Percentiles rank a stretch among this genome's conserved stretches.
Conservation (phyloP, 2,113 vertebrate species). For the Heteronetta atricapilla region DNA sequence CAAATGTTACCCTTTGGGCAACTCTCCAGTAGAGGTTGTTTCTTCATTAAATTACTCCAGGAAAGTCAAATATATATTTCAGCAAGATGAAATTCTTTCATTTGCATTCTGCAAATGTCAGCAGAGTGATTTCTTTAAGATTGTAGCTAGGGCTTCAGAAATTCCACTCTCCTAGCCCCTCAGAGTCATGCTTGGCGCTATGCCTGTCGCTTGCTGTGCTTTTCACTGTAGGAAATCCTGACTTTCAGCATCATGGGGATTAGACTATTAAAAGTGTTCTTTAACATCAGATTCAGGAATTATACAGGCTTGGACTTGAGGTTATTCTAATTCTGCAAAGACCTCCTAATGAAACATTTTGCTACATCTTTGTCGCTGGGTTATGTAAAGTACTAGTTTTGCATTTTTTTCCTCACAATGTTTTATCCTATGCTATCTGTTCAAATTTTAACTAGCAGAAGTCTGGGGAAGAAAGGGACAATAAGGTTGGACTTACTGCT, state of each 20-base stretch:
- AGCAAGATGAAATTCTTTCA: neutral
- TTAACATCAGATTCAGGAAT: constrained; percentile 20
- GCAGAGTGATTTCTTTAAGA: neutral
- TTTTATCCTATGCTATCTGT: neutral
- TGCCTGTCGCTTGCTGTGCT: neutral
- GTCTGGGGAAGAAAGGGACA: neutral
- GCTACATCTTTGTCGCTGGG: neutral
- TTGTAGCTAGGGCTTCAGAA: neutral
- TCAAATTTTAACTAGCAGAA: neutral
- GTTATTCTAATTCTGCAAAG: constrained; percentile 3
- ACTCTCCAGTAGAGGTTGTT: neutral
- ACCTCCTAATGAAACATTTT: neutral
- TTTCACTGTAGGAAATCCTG: neutral
- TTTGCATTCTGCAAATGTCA: neutral
- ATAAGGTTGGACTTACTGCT: too few species aligned
- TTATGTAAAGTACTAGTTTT: neutral
- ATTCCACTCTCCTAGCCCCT: neutral
- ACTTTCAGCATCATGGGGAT: neutral
- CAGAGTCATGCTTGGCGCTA: neutral
- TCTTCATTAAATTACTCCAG: neutral
- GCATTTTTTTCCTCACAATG: rapidly evolving
- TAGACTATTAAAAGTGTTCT: neutral
- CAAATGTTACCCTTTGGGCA: constrained; percentile 1
- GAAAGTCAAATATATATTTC: neutral
- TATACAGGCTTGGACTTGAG: neutral